Conservation (phyloP, 1,140 invertebrate species). For the Holcopasites calliopsidis region DNA sequence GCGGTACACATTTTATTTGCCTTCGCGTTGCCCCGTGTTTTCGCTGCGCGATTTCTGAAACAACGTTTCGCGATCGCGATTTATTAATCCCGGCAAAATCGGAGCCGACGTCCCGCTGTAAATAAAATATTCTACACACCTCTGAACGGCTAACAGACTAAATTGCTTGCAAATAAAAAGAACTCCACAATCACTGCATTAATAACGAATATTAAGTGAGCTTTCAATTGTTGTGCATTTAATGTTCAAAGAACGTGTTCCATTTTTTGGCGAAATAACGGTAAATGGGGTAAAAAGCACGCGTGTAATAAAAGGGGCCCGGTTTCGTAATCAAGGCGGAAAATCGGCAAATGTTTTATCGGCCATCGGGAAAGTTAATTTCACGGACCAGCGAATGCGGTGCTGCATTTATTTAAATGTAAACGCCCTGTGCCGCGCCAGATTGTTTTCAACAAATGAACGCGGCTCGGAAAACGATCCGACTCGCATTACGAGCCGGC, state of each 20-base stretch:
- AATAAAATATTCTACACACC: too few species aligned
- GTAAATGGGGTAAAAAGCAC: not conserved
- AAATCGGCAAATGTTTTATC: not conserved
- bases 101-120: too few species aligned
- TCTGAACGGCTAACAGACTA: too few species aligned
- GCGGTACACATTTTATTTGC: not conserved
- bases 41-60: too few species aligned
- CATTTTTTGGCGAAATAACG: too few species aligned
- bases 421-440: not conserved
- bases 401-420: conserved; percentile 18
- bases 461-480: not conserved
- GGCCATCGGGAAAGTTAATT: not conserved
- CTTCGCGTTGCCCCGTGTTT: not conserved
- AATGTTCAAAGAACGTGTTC: too few species aligned
- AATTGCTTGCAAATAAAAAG: too few species aligned
- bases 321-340: not conserved
- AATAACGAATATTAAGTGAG: too few species aligned
- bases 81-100: not conserved
- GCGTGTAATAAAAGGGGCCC: not conserved
- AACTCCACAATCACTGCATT: too few species aligned
- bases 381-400: not conserved
- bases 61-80: not conserved
- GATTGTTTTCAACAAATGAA: conserved; percentile 12
- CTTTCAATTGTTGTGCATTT: too few species aligned
- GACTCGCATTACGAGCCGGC: not conserved